Conservation (phyloP, 2,888 invertebrate species). For the Phymatocera aterrima region DNA sequence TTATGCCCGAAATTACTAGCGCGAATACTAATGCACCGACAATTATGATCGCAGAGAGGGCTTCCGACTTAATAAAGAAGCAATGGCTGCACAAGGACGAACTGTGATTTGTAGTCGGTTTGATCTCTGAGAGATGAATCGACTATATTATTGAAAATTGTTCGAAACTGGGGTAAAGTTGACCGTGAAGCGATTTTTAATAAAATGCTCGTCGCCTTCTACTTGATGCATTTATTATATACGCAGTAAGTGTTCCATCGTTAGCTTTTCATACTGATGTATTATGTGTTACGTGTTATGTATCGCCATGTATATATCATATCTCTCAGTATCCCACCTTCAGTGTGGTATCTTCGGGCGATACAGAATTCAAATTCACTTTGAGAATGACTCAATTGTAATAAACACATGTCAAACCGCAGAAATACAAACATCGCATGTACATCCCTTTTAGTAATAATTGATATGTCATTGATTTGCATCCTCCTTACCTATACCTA, state of each 20-base stretch:
- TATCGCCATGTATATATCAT: neutral
- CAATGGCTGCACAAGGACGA: slow-evolving; percentile 74
- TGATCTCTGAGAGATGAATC: neutral
- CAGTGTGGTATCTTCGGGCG: neutral
- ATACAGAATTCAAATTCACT: neutral
- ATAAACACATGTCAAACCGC: neutral
- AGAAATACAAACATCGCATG: neutral
- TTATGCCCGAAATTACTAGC: slow-evolving; percentile 80
- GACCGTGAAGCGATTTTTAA: neutral
- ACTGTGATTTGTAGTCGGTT: slow-evolving; percentile 49
- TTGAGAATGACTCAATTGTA: neutral
- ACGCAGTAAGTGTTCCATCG: neutral
- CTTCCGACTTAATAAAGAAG: slow-evolving; percentile 80
- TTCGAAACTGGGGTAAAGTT: neutral
- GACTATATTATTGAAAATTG: neutral
- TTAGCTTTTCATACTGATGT: neutral
- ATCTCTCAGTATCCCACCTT: neutral
- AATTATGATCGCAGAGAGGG: slow-evolving; percentile 83
- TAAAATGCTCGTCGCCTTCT: slow-evolving; percentile 1
- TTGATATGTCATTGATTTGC: neutral
- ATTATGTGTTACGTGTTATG: neutral
- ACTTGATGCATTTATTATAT: slow-evolving; percentile 14
- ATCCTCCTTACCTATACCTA: neutral
- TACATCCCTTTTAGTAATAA: neutral
- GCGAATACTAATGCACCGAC: slow-evolving; percentile 81